Conservation (phyloP, 1,140 invertebrate genomes). For the Archegozetes longisetosus region DNA sequence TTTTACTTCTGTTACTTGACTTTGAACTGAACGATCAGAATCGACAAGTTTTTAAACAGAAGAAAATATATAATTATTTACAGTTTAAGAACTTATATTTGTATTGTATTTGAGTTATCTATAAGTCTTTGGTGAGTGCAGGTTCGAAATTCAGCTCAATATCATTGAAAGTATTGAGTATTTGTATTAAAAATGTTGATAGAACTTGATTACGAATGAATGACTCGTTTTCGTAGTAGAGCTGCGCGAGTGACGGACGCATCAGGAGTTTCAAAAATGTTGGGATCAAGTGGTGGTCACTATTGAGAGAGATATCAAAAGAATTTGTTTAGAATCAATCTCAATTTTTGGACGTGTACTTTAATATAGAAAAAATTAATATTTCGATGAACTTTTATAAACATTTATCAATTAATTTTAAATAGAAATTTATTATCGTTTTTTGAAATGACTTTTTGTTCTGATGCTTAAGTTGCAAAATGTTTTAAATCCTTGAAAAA, state of each 20-base stretch:
- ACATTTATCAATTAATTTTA: too few species aligned
- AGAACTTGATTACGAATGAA: constrained; percentile 71
- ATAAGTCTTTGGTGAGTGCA: constrained; percentile 67
- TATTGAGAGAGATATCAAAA: constrained; percentile 30
- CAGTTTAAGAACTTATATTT: background rate
- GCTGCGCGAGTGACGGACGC: constrained; percentile 61
- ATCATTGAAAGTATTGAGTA: constrained; percentile 76
- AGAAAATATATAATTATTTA: background rate
- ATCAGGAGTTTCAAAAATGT: constrained; percentile 60
- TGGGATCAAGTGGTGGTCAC: constrained; percentile 77
- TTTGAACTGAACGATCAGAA: too few species aligned
- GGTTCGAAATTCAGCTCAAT: constrained; percentile 84
- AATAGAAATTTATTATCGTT: too few species aligned
- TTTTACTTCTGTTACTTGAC: too few species aligned
- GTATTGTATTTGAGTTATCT: background rate
- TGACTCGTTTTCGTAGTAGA: constrained; percentile 91
- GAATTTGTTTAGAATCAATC: background rate
- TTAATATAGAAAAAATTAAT: constrained; percentile 20
- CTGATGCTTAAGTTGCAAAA: too few species aligned
- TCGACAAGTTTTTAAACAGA: too few species aligned
- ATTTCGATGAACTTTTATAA: background rate
- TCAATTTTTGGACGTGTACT: too few species aligned
- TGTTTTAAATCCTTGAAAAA: too few species aligned
- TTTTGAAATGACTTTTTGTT: too few species aligned
- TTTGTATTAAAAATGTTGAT: constrained; percentile 73